phyloP scores from a whole-genome alignment of 2,797 vertebrate genomes.

The Myotis vivesi region DNA sequence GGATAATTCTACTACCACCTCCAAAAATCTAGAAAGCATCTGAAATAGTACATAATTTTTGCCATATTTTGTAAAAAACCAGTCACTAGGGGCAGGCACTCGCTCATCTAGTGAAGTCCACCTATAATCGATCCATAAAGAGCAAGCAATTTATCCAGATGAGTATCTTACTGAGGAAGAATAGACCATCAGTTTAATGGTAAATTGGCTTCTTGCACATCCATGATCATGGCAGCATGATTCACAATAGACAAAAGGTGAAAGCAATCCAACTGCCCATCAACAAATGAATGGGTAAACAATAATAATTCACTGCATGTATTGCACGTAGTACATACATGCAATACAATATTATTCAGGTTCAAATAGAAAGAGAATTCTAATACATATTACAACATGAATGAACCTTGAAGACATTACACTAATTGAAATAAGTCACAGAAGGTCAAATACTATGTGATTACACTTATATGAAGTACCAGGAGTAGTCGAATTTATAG shows the following conservation, averaged over 20 bases:
- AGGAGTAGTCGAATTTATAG: background rate
- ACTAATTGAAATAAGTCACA: background rate
- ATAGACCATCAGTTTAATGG: background rate
- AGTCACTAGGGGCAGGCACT: background rate
- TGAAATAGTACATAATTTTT: conserved; percentile 2
- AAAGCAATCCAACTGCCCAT: background rate
- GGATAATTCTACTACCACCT: background rate
- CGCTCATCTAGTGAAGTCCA: background rate
- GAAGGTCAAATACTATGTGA: background rate
- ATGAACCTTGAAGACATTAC: background rate
- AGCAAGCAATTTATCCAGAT: conserved; percentile 11
- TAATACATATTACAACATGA: background rate
- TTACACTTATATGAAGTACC: background rate
- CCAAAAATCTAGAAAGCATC: background rate
- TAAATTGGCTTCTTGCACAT: background rate
- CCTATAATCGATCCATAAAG: background rate
- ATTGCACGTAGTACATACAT: background rate
- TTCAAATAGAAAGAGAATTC: background rate
- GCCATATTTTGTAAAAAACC: background rate
- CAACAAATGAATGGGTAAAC: background rate
- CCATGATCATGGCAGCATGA: background rate
- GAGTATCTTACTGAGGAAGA: background rate
- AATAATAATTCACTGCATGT: background rate
- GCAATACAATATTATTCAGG: background rate
- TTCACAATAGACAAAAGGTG: background rate